Base-by-base conservation (phyloP, 2,888 invertebrate species). In the Drosophila kuntzei region DNA sequence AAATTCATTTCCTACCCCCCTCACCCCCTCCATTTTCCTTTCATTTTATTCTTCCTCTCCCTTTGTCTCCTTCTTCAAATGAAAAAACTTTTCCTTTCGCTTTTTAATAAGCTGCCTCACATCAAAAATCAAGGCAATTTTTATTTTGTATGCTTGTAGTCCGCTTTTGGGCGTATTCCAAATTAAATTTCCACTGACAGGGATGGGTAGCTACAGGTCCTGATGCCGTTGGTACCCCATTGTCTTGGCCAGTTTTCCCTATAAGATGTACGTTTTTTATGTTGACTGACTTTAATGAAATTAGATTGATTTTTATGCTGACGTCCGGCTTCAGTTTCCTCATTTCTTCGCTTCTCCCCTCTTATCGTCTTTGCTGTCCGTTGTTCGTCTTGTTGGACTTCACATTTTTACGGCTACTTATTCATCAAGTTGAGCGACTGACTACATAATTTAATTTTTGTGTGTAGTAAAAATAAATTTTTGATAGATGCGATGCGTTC, bases 381-480 rank as follows among this genome's bases (percentile, higher is more conserved):
- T 9, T n/a, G 27, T 6, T 16, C 43, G 22, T 46, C 34, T 47
- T 43, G 11, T 32, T 57, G 61, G 63, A 78, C 67, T 74, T 81
- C 85, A 65, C 27, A 41, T 68, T 82, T 82, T 87, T 80, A 82
- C 79, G 81, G 88, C 83, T 67, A 85, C 82, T 85, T 83, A 81
- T 83, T 75, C 80, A 87, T 83, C 83, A 87, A 85, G 86, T 79
- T 82, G 86, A 83, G 78, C 83, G 80, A 64, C 88, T 76, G 80
- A 80, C 84, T 80, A 76, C 83, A 85, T 88, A 85, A 85, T 85
- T 85, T 87, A 80, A 85, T 88, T 88, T 82, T 80, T 83, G 69
- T 79, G 69, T 74, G 76, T 76, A 76, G 84, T 83, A 76, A 80
- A 88, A 86, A 86, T 80, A 88, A 64, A 84, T 83, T 82, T 87